These are phyloP conservation scores for Gymnothorax reevesii DNA, from an alignment of 2,797 vertebrate species.

Conservation along the genomic window DNA sequence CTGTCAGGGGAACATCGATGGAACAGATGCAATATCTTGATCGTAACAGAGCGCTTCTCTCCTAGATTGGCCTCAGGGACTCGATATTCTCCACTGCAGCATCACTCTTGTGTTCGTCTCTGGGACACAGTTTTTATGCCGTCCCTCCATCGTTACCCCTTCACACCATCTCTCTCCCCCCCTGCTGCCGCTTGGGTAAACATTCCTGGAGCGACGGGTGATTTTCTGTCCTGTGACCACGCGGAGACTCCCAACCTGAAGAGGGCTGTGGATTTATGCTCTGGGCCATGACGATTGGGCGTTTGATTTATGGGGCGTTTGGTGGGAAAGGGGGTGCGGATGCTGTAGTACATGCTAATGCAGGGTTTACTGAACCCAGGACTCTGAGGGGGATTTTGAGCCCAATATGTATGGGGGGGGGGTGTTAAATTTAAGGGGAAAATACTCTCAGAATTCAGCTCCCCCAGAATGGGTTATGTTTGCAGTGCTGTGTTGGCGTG, in stretches of 20 bases:
- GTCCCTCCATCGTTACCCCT: neutral
- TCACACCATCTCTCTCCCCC: no score
- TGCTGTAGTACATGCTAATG: conserved; percentile 43
- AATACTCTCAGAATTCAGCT: no score
- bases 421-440: no score
- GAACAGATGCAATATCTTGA: neutral
- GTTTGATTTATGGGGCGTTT: conserved; percentile 48
- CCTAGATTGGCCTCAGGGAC: no score
- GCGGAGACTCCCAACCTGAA: neutral
- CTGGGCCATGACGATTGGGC: conserved; percentile 25
- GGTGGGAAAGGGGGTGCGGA: conserved; percentile 39
- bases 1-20: neutral
- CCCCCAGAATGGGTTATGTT: conserved; percentile 14
- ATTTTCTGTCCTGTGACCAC: conserved; percentile 22
- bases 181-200: neutral
- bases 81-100: no score
- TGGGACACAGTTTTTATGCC: no score
- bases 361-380: conserved; percentile 30
- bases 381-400: conserved; percentile 42
- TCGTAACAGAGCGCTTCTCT: no score
- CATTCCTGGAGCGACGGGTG: neutral
- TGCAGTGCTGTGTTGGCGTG: neutral
- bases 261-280: conserved; percentile 47
- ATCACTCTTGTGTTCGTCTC: no score
- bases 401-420: neutral